A percentile compares a stretch with the other conserved stretches of the same genome.
phyloP scores from a whole-genome alignment of 2,113 vertebrate species.

The Charina bottae region DNA sequence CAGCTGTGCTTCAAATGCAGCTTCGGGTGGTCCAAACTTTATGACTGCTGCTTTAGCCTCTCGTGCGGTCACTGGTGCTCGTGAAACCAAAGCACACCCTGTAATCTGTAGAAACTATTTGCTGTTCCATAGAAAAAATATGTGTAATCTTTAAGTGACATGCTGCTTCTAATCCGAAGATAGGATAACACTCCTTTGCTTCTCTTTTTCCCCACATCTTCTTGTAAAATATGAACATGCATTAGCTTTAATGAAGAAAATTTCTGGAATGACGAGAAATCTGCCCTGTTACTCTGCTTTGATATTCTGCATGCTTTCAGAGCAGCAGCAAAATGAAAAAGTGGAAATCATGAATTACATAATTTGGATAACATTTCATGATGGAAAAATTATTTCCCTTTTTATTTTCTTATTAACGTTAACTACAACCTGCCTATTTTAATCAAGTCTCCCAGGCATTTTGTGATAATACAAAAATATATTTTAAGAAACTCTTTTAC shows the following conservation, averaged over 20 bases:
- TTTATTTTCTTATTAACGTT: neutral
- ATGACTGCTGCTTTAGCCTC: neutral
- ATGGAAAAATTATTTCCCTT: neutral
- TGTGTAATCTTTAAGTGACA: neutral
- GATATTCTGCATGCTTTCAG: neutral
- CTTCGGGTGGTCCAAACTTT: neutral
- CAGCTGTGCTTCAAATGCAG: neutral
- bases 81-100: neutral
- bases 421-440: neutral
- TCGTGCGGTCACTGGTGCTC: neutral
- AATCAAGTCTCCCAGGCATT: neutral
- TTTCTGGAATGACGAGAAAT: neutral
- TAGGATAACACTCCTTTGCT: neutral
- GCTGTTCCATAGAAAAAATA: neutral
- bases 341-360: neutral
- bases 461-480: neutral
- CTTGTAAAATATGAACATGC: neutral
- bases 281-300: neutral
- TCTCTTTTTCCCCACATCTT: neutral
- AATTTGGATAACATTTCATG: neutral
- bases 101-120: neutral
- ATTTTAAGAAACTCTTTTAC: neutral
- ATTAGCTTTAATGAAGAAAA: neutral
- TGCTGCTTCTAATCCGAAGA: neutral
- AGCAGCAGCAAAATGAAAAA: neutral